These are phyloP conservation scores for Pammene fasciana DNA, from an alignment of 2,888 invertebrate genomes.

Conservation along the genomic window DNA sequence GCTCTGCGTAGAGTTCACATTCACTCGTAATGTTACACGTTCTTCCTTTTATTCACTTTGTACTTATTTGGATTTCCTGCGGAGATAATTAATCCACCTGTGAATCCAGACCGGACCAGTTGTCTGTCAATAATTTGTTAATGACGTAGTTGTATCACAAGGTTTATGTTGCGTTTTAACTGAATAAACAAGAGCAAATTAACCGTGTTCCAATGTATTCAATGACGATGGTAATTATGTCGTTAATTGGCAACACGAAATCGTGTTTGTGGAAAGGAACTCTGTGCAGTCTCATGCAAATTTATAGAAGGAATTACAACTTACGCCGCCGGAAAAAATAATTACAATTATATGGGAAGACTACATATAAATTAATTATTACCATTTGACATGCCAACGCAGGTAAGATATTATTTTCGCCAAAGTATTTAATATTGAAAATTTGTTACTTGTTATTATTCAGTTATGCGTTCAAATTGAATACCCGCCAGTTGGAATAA, in stretches of 20 bases:
- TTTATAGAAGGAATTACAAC: not conserved
- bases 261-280: not conserved
- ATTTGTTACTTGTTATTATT: too few species aligned
- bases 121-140: constrained; percentile 5
- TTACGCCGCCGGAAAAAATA: not conserved
- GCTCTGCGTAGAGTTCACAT: not conserved
- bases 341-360: not conserved
- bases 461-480: too few species aligned
- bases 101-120: not conserved
- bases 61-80: not conserved
- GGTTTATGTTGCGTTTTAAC: constrained; percentile 10
- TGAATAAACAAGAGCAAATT: constrained; percentile 7
- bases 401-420: not conserved
- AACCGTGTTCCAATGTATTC: not conserved
- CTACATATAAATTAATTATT: too few species aligned
- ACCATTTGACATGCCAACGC: not conserved
- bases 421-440: too few species aligned
- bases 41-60: not conserved
- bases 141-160: constrained; percentile 12
- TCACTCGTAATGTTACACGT: not conserved
- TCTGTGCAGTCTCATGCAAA: not conserved
- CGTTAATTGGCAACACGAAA: constrained; percentile 16
- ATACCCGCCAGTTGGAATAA: too few species aligned
- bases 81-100: not conserved
- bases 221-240: constrained; percentile 2